These are phyloP conservation scores for Drosophila persimilis DNA, from an alignment of 1,140 invertebrate species.

Conservation along the genomic window DNA sequence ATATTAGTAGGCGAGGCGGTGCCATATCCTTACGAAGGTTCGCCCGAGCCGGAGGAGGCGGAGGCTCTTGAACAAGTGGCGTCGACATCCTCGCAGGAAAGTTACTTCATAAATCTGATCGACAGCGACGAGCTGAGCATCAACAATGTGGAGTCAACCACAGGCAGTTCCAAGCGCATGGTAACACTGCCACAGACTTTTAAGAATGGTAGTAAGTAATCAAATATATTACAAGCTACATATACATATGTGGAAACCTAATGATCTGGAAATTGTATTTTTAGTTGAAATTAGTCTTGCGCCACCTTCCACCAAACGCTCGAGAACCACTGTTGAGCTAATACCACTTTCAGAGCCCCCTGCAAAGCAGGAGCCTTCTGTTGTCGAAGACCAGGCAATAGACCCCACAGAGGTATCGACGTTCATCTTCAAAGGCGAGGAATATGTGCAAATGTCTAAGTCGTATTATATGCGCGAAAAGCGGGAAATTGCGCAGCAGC, in stretches of 20 bases:
- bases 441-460: slow-evolving; percentile 74
- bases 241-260: background rate
- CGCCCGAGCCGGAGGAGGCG: background rate
- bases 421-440: slow-evolving; percentile 69
- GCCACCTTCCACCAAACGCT: slow-evolving; percentile 26
- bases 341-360: too few relatives aligned
- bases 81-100: slow-evolving; percentile 25
- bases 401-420: slow-evolving; percentile 55
- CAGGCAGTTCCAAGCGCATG: slow-evolving; percentile 2
- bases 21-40: slow-evolving; percentile 43
- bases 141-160: slow-evolving; percentile 46
- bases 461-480: slow-evolving; percentile 67
- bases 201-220: slow-evolving; percentile 17
- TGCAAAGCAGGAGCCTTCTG: background rate
- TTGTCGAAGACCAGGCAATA: slow-evolving; percentile 24
- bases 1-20: slow-evolving; percentile 63
- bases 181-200: background rate
- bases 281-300: slow-evolving; percentile 29
- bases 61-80: slow-evolving; percentile 8
- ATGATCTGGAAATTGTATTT: background rate
- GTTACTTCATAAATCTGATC: slow-evolving; percentile 33
- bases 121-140: slow-evolving; percentile 32
- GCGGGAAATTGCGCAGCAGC: slow-evolving; percentile 29
- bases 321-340: background rate
- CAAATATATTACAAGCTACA: too few relatives aligned